Conservation (phyloP, 2,888 invertebrate genomes). For the Trissolcus brochymenae region DNA sequence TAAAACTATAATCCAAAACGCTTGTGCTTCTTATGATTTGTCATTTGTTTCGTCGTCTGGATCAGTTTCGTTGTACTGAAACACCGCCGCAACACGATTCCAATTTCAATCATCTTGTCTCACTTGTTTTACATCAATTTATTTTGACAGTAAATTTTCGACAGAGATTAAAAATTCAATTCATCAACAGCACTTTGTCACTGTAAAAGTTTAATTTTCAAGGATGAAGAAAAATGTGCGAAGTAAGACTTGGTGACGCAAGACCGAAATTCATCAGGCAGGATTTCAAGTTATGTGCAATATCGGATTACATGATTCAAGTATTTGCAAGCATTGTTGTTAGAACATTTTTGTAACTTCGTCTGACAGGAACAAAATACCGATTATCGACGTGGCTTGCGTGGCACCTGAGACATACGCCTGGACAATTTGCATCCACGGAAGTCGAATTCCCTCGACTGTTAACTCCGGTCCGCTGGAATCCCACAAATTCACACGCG, state of each 20-base stretch:
- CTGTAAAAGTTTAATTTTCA: no score
- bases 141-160: no score
- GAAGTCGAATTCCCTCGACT: slow-evolving; percentile 23
- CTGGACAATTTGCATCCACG: slow-evolving; percentile 32
- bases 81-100: no score
- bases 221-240: no score
- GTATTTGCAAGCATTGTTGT: slow-evolving; percentile 46
- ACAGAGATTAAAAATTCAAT: no score
- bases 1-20: slow-evolving; percentile 35
- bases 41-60: not conserved
- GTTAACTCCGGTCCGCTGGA: slow-evolving; percentile 19
- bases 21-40: not conserved
- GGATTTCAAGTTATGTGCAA: slow-evolving; percentile 41
- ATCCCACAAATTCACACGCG: slow-evolving; percentile 29
- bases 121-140: no score
- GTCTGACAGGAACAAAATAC: slow-evolving; percentile 33
- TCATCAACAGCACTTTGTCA: no score
- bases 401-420: slow-evolving; percentile 40
- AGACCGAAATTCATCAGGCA: slow-evolving; percentile 47
- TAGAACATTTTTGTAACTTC: slow-evolving; percentile 37
- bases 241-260: slow-evolving; percentile 64
- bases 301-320: slow-evolving; percentile 44
- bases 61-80: no score
- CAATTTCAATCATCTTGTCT: no score
- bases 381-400: slow-evolving; percentile 43